phyloP scores from a whole-genome alignment of 2,113 vertebrate genomes.

The Galemys pyrenaicus region DNA sequence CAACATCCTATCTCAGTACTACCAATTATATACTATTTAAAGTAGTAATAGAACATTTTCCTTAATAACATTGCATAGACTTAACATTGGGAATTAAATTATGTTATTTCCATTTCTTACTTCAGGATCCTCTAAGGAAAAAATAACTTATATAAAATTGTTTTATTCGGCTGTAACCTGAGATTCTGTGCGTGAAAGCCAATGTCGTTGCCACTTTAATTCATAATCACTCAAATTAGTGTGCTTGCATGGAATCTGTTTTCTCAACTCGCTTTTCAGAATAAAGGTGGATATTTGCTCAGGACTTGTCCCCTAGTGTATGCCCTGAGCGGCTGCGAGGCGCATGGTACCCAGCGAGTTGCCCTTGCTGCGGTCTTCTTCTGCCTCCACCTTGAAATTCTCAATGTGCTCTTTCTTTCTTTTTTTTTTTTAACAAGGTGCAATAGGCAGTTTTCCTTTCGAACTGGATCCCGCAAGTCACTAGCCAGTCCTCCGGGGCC shows the following conservation, averaged over 20 bases:
- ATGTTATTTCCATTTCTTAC: not conserved
- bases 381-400: not conserved
- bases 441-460: not conserved
- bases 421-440: not conserved
- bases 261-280: not conserved
- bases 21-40: no score
- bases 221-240: not conserved
- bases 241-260: not conserved
- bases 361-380: not conserved
- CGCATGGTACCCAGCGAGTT: no score
- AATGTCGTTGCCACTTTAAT: not conserved
- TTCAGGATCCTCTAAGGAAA: not conserved
- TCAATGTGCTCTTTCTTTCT: no score
- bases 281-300: not conserved
- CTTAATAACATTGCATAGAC: not conserved
- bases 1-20: no score
- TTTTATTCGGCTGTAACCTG: not conserved
- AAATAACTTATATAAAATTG: not conserved
- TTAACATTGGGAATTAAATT: not conserved
- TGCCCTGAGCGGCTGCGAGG: not conserved
- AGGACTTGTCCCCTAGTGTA: fast-evolving
- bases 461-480: not conserved
- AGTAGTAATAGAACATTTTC: no score
- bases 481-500: not conserved
- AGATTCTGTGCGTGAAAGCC: not conserved